phyloP scores from a whole-genome alignment of 2,888 invertebrate genomes.

The Cecidostiba fungosa region DNA sequence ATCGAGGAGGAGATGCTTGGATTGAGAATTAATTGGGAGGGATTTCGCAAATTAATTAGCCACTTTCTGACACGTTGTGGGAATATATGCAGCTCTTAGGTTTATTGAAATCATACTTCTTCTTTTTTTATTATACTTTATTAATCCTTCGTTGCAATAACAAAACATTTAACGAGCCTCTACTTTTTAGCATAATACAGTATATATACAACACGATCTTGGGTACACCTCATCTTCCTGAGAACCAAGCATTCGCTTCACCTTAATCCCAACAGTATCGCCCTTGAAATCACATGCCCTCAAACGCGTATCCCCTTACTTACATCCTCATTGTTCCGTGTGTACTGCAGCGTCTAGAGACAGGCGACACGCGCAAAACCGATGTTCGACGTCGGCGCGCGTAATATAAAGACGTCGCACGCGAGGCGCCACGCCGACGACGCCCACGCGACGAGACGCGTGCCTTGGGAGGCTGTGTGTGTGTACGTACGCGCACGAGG shows the following conservation, averaged over 20 bases:
- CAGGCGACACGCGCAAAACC: slow-evolving; percentile 72
- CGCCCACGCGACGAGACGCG: slow-evolving; percentile 69
- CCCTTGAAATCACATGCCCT: slow-evolving; percentile 32
- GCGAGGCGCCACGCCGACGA: slow-evolving; percentile 72
- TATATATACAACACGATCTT: no score
- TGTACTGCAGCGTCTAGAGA: slow-evolving; percentile 65
- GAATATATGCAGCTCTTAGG: background rate
- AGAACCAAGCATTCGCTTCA: background rate
- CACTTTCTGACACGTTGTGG: slow-evolving; percentile 16
- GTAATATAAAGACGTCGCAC: slow-evolving; percentile 75
- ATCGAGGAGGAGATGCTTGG: background rate
- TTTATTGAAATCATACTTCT: background rate
- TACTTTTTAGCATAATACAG: no score
- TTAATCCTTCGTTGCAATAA: background rate
- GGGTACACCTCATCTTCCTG: background rate
- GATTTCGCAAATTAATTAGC: slow-evolving; percentile 58
- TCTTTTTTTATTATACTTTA: background rate
- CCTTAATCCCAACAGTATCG: background rate
- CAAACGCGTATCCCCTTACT: slow-evolving; percentile 38
- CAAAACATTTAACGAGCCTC: background rate
- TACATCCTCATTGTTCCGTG: slow-evolving; percentile 67
- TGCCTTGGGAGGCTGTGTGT: background rate
- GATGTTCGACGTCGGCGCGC: slow-evolving; percentile 72
- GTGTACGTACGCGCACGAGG: background rate
- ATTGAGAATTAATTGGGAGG: slow-evolving; percentile 57